Conservation (phyloP, 2,113 vertebrate species). For the Peromyscus maniculatus region DNA sequence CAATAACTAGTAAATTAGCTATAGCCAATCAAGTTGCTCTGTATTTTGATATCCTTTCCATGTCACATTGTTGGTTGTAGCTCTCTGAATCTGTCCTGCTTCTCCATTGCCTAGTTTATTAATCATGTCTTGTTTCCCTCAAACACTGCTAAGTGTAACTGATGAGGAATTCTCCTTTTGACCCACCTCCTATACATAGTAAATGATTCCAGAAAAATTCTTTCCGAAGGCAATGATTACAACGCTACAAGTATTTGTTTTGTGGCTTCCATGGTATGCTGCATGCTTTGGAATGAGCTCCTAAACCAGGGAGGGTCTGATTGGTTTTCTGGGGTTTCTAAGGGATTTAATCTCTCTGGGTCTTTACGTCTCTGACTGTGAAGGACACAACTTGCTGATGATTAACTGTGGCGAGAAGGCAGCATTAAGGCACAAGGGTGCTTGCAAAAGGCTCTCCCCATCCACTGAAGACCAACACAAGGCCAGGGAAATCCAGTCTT, state of each 20-base stretch:
- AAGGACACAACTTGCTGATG: background rate
- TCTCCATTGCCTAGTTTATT: background rate
- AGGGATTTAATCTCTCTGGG: background rate
- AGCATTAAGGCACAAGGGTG: background rate
- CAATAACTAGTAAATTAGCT: background rate
- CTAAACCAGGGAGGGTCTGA: background rate
- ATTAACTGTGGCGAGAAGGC: background rate
- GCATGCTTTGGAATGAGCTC: background rate
- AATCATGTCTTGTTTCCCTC: background rate
- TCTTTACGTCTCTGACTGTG: background rate
- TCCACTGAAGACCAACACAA: background rate
- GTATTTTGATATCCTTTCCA: background rate
- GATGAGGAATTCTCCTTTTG: background rate
- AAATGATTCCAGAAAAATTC: slow-evolving; percentile 22
- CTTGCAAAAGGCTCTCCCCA: background rate
- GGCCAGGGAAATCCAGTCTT: background rate
- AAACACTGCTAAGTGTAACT: background rate
- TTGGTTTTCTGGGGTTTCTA: background rate
- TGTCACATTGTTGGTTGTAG: background rate
- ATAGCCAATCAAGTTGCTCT: background rate
- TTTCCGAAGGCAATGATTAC: background rate
- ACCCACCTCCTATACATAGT: background rate
- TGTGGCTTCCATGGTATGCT: background rate
- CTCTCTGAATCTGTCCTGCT: background rate
- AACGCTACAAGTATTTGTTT: background rate